These are phyloP conservation scores for Chiloscyllium plagiosum DNA, from an alignment of 2,113 vertebrate genomes.

Conservation along the genomic window DNA sequence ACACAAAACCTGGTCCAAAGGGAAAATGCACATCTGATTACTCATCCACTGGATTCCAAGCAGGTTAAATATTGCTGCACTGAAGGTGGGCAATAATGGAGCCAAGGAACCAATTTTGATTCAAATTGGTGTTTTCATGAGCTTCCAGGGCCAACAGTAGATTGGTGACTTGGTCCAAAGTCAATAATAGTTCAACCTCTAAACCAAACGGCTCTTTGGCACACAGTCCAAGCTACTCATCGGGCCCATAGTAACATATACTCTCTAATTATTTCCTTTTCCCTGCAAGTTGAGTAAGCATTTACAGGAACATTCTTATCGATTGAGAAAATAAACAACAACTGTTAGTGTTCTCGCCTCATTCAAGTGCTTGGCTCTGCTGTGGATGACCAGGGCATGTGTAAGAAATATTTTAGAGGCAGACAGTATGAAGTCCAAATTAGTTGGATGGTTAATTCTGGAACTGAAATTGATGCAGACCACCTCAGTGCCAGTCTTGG, in stretches of 20 bases:
- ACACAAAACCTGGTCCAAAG: slow-evolving; percentile 2
- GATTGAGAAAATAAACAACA: slow-evolving; percentile 16
- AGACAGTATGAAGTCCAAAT: not conserved
- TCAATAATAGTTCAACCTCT: not conserved
- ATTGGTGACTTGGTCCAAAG: not conserved
- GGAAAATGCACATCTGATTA: slow-evolving; percentile 18
- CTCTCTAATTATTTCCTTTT: slow-evolving; percentile 24
- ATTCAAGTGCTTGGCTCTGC: not conserved
- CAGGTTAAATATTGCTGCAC: slow-evolving; percentile 12
- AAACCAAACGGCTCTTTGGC: not conserved
- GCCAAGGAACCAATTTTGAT: not conserved
- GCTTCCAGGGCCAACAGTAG: not conserved
- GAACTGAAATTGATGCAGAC: not conserved
- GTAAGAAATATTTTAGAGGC: not conserved
- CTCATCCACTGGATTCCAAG: slow-evolving; percentile 9
- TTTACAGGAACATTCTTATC: slow-evolving; percentile 22
- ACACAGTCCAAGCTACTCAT: slow-evolving; percentile 6
- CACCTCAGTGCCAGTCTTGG: not conserved
- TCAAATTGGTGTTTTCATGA: not conserved
- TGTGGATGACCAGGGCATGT: not conserved
- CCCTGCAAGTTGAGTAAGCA: not conserved
- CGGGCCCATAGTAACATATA: not conserved
- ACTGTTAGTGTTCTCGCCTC: not conserved
- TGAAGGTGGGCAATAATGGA: not conserved
- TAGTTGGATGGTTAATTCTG: not conserved